phyloP scores from a whole-genome alignment of 2,113 vertebrate species.

The Oenanthe oenanthe region DNA sequence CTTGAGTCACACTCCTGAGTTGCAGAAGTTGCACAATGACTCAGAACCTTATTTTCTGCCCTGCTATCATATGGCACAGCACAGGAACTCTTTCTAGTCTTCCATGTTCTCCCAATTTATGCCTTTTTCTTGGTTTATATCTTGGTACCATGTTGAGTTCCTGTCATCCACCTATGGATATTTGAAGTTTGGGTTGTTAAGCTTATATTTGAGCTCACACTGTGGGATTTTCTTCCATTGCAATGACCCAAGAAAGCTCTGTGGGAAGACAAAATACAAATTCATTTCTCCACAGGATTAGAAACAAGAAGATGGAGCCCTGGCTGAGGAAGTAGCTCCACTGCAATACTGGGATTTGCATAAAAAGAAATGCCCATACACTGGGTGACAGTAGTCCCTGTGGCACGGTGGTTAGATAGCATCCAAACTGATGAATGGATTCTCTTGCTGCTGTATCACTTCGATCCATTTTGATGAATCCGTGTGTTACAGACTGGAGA shows the following conservation, averaged over 20 bases:
- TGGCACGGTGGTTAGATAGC: neutral
- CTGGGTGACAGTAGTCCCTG: neutral
- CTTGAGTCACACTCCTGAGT: neutral
- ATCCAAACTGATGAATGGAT: rapidly evolving
- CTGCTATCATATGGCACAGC: neutral
- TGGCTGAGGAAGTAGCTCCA: neutral
- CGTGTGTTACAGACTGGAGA: neutral
- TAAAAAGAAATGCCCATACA: rapidly evolving
- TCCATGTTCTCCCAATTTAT: neutral
- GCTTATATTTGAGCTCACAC: neutral
- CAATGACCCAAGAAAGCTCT: neutral
- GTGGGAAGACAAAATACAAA: neutral
- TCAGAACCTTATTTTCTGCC: neutral
- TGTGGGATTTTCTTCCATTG: neutral
- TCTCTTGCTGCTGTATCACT: neutral
- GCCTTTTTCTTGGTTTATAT: neutral
- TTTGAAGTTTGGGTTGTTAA: neutral
- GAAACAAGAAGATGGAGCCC: neutral
- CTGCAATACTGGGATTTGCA: neutral
- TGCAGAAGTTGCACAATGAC: neutral
- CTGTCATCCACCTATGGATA: neutral
- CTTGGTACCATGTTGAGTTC: neutral
- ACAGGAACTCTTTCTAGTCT: neutral
- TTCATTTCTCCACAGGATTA: neutral
- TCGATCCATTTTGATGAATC: neutral